Conservation (phyloP, 2,113 vertebrate genomes). For the Chunga burmeisteri region DNA sequence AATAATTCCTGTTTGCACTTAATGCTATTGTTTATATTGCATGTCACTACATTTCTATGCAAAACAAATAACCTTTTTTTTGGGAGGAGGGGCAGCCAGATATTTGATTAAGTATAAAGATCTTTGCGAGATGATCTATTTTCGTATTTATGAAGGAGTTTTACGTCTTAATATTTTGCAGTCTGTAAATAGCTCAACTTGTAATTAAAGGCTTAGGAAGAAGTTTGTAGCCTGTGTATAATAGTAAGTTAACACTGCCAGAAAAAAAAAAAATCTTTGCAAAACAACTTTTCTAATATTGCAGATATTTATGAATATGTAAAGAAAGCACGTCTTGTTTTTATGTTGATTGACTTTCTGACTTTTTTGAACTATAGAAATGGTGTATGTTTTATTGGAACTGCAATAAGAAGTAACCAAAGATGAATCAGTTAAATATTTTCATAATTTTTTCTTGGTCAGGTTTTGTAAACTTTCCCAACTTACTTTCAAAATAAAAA, state of each 20-base stretch:
- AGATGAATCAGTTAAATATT: conserved; percentile 81
- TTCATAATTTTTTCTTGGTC: conserved; percentile 78
- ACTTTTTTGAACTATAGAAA: conserved; percentile 56
- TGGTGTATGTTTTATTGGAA: conserved; percentile 71
- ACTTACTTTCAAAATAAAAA: conserved; percentile 81
- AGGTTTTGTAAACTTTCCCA: conserved; percentile 77
- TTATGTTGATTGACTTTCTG: conserved; percentile 71
- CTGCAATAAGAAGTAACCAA: conserved; percentile 83
- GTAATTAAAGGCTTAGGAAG: conserved; percentile 80
- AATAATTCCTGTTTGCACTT: conserved; percentile 85
- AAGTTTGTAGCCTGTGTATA: conserved; percentile 66
- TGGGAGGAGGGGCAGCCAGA: conserved; percentile 68
- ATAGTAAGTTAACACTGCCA: conserved; percentile 74
- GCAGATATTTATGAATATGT: conserved; percentile 72
- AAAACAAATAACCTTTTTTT: conserved; percentile 74
- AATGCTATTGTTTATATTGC: conserved; percentile 75
- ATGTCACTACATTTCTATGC: conserved; percentile 94
- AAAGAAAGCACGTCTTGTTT: conserved; percentile 68
- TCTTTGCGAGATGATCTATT: conserved; percentile 84
- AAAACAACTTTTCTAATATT: conserved; percentile 71
- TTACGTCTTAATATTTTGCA: conserved; percentile 88
- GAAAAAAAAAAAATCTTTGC: conserved; percentile 57
- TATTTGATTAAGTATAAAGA: conserved; percentile 81
- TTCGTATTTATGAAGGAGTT: conserved; percentile 91
- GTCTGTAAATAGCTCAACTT: conserved; percentile 80